phyloP scores from a whole-genome alignment of 2,797 vertebrate genomes.

The Lepilemur septentrionalis region DNA sequence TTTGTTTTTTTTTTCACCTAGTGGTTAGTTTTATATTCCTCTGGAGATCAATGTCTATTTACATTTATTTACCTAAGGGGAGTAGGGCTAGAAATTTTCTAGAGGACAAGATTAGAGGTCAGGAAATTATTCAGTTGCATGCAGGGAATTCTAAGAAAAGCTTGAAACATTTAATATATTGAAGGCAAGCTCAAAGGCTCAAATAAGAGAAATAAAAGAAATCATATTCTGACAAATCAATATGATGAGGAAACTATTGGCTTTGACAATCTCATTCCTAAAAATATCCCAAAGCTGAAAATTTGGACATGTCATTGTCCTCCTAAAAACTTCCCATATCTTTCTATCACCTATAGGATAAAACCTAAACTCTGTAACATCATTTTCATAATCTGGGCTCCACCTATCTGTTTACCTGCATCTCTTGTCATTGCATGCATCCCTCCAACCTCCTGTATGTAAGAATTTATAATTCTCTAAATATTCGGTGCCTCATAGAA shows the following conservation, averaged over 20 bases:
- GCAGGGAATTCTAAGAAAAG: background rate
- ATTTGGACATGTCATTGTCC: background rate
- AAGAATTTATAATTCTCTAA: slow-evolving; percentile 1
- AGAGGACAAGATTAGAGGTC: slow-evolving; percentile 4
- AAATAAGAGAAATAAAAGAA: background rate
- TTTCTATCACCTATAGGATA: background rate
- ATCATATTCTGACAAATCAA: background rate
- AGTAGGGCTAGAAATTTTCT: background rate
- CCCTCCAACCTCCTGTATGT: background rate
- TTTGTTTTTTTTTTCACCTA: background rate
- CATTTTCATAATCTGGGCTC: background rate
- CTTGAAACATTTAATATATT: background rate
- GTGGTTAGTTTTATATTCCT: slow-evolving; percentile 21
- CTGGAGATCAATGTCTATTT: background rate
- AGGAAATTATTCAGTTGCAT: background rate
- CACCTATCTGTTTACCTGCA: background rate
- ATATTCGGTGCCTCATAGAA: background rate
- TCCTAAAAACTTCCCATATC: background rate
- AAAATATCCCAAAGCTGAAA: background rate
- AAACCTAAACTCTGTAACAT: background rate
- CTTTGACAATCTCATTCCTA: background rate
- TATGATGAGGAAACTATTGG: background rate
- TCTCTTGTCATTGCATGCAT: background rate
- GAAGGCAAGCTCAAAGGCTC: background rate
- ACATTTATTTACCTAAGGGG: background rate